Evolutionary conservation across 2,113 vertebrate species (phyloP).

Genomic region (Smithornis capensis): DNA sequence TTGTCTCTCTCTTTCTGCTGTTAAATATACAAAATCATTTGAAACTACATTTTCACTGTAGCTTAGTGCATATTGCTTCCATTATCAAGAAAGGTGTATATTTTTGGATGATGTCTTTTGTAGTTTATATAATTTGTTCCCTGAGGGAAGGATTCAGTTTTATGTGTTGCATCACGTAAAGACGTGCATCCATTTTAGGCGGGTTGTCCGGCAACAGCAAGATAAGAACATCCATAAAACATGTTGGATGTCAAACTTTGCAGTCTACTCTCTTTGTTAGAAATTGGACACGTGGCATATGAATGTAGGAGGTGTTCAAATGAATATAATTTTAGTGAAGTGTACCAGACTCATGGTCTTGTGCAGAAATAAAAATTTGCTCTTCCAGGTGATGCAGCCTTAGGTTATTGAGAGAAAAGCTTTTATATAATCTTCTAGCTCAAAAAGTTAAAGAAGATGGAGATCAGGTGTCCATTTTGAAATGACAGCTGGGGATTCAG

Average conservation of each 20-base stretch:
- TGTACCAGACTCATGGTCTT: background rate
- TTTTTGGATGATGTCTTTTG: slow-evolving; percentile 18
- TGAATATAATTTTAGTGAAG: background rate
- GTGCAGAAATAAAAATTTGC: background rate
- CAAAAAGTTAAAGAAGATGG: background rate
- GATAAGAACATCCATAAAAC: background rate
- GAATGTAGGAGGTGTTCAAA: background rate
- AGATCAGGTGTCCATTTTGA: background rate
- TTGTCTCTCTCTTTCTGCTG: background rate
- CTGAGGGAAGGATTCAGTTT: background rate
- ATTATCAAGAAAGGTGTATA: background rate
- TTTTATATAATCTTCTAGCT: background rate
- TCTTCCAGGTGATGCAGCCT: background rate
- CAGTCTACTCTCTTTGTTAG: background rate
- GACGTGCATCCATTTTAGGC: background rate
- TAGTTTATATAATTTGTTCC: background rate
- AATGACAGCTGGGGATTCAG: background rate
- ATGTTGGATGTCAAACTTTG: background rate
- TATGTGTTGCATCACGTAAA: background rate
- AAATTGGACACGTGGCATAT: background rate
- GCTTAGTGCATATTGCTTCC: background rate
- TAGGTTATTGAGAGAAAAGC: background rate
- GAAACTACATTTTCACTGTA: background rate
- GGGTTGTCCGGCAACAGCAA: slow-evolving; percentile 31
- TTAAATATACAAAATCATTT: background rate